phyloP scores from a whole-genome alignment of 1,140 invertebrate genomes.

The Trinorchestia longiramus region DNA sequence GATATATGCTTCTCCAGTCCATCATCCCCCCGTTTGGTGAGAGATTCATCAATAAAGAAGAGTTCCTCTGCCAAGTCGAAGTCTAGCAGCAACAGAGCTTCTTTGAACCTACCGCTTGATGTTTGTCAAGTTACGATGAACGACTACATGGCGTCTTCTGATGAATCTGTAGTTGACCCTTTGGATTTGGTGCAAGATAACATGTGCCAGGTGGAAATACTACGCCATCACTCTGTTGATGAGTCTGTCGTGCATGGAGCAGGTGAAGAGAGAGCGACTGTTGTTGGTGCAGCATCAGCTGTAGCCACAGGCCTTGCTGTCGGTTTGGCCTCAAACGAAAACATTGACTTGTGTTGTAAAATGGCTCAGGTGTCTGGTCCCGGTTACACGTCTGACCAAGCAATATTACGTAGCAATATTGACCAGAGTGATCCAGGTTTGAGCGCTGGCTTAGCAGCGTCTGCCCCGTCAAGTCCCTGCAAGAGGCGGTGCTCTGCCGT shows the following conservation, averaged over 20 bases:
- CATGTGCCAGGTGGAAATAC: background rate
- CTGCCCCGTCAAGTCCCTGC: background rate
- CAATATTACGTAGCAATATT: background rate
- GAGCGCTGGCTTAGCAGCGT: background rate
- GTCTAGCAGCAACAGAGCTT: background rate
- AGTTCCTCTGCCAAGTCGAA: background rate
- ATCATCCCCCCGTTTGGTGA: background rate
- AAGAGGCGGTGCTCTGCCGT: background rate
- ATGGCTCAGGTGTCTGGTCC: background rate
- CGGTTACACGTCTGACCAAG: background rate
- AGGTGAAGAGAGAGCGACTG: background rate
- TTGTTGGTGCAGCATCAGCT: background rate
- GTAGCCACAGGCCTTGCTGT: background rate
- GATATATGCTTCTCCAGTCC: background rate
- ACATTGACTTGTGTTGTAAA: background rate
- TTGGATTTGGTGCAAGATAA: background rate
- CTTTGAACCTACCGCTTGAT: constrained; percentile 14
- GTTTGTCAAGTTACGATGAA: background rate
- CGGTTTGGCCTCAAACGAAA: constrained; percentile 11
- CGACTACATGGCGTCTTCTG: background rate
- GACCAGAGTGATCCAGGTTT: background rate
- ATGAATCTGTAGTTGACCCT: background rate
- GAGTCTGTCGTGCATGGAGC: background rate
- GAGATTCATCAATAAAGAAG: background rate
- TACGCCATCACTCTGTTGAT: background rate